Base-by-base conservation (phyloP, 1,140 invertebrate genomes). In the Solen grandis region DNA sequence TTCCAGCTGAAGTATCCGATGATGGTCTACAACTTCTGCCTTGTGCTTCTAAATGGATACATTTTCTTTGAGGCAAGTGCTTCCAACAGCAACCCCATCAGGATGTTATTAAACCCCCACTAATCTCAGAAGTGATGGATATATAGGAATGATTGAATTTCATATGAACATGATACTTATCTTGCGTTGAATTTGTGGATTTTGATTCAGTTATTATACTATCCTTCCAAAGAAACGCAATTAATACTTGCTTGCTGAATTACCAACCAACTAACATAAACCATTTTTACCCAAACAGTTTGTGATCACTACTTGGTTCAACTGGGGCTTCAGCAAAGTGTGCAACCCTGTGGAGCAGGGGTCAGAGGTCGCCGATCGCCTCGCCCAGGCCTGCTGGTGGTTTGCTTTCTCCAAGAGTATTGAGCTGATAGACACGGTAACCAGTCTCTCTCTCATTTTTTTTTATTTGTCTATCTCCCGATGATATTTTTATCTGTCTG, bases 401-500 rank as follows among this genome's bases (percentile, higher is more conserved):
- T 99, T 99, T 91, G 99, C 98, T 93, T 96, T 99, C 92, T 99
- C 97, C 63, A 99, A 99, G 92, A 94, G 97, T 84, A 96, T 97
- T n/a, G 98, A 99, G 94, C 98, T 99, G 91, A 95, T 96, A 27
- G 98, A 99, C 92, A 99, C 98, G 75, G 94, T 90, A 83, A 86
- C 88, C 55, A 57, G 10, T 19, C 46, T 19, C 19, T 50, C 19
- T 50, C 46, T 19, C 8, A 50, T 50, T 13, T 50, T 19, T 50
- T 13, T 50, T 13, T 50, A 13, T 50, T 50, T 50, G 19, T 13
- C 19, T 50, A 50, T 50, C 46, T 50, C 46, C 46, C 46, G 8
- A 13, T 50, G 46, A 50, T n/a, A n/a, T n/a, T n/a, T n/a, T n/a
- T n/a, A n/a, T n/a, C n/a, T n/a, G n/a, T n/a, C n/a, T n/a, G n/a